Percentiles rank a stretch among this genome's conserved stretches.
Conservation (phyloP, 2,113 vertebrate genomes). For the Cochlearius cochlearius region DNA sequence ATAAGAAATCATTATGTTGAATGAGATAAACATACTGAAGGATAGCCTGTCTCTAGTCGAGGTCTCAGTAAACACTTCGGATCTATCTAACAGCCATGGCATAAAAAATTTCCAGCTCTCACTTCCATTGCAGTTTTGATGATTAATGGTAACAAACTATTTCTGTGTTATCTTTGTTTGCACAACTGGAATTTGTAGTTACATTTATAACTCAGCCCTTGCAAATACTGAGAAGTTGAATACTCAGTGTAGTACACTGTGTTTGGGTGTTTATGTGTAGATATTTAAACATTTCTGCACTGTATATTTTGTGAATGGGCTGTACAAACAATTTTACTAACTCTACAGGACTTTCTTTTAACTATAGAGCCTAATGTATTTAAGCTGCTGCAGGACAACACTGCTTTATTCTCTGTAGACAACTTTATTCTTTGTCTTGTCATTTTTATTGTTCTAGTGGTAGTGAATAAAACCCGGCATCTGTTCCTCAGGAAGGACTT, state of each 20-base stretch:
- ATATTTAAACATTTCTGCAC: neutral
- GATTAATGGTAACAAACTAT: neutral
- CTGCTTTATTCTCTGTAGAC: constrained; percentile 13
- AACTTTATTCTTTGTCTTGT: constrained; percentile 43
- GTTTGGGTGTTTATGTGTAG: neutral
- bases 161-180: neutral
- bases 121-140: neutral
- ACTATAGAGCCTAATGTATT: neutral
- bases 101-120: neutral
- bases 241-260: neutral
- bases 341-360: neutral
- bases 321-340: constrained; percentile 3
- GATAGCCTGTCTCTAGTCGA: neutral
- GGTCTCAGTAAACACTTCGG: neutral
- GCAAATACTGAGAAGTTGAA: neutral
- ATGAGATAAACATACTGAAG: neutral
- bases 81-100: neutral
- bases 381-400: neutral
- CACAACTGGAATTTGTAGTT: neutral
- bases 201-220: neutral
- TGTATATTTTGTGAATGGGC: neutral
- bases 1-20: neutral
- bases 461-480: constrained; percentile 43
- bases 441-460: constrained; percentile 25
- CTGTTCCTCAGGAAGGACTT: constrained; percentile 53